Conservation (phyloP, 1,140 invertebrate species). For the Thaumetopoea pityocampa region DNA sequence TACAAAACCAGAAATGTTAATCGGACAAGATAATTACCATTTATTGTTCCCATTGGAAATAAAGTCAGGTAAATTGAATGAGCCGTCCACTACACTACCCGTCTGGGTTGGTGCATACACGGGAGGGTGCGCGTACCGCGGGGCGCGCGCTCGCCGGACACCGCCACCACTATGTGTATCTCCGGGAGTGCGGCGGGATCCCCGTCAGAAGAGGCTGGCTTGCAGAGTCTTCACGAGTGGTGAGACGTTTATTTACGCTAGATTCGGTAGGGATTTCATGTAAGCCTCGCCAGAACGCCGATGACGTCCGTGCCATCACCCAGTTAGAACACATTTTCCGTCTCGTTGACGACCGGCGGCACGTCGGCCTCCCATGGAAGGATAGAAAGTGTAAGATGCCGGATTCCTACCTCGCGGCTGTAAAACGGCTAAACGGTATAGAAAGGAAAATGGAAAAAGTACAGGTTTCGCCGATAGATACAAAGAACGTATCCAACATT, state of each 20-base stretch:
- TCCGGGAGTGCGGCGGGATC: too few species aligned
- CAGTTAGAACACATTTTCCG: constrained; percentile 15
- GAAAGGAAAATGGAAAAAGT: constrained; percentile 13
- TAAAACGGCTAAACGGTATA: constrained; percentile 2
- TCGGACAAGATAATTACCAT: constrained; percentile 33
- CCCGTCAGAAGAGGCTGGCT: not conserved
- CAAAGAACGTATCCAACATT: constrained; percentile 2
- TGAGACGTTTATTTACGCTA: constrained; percentile 12
- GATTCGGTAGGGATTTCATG: constrained; percentile 22
- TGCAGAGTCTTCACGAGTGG: constrained; percentile 4
- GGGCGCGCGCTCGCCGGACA: not conserved
- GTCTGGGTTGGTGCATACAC: constrained; percentile 28
- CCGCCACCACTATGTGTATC: not conserved
- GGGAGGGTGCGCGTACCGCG: constrained; percentile 5
- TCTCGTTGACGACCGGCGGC: constrained; percentile 19
- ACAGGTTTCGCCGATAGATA: constrained; percentile 10
- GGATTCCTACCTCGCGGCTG: constrained; percentile 8
- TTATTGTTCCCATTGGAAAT: constrained; percentile 21
- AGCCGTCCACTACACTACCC: constrained; percentile 17
- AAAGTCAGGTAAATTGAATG: constrained; percentile 15
- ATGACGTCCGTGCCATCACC: constrained; percentile 15
- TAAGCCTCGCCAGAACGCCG: constrained; percentile 21
- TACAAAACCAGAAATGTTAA: constrained; percentile 15
- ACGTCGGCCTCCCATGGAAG: constrained; percentile 26
- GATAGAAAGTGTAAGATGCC: constrained; percentile 15